Conservation (phyloP, 2,113 vertebrate species). For the Cochlearius cochlearius region DNA sequence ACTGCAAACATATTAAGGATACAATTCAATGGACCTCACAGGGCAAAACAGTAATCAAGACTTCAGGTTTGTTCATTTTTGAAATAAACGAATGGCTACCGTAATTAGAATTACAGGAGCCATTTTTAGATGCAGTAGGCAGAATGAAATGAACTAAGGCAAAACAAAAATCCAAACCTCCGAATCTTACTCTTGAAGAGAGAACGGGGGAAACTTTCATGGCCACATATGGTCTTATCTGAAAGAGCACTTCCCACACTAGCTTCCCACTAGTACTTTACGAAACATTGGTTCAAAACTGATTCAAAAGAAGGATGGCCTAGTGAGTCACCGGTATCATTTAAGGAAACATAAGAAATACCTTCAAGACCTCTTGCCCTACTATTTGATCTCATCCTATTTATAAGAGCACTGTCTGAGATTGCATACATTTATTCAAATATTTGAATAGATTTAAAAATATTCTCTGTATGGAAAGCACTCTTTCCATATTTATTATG, state of each 20-base stretch:
- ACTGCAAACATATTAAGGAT: neutral
- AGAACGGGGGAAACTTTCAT: conserved; percentile 31
- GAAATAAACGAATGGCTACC: neutral
- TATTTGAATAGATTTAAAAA: neutral
- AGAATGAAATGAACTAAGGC: conserved; percentile 22
- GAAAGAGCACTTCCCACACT: conserved; percentile 57
- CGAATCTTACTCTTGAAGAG: neutral
- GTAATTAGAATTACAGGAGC: neutral
- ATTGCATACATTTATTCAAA: neutral
- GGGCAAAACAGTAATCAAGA: neutral
- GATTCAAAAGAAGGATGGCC: conserved; percentile 42
- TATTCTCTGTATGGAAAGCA: neutral
- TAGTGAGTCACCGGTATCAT: conserved; percentile 13
- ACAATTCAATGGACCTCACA: neutral
- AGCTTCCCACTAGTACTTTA: conserved; percentile 24
- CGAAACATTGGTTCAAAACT: conserved; percentile 11
- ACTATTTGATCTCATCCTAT: neutral
- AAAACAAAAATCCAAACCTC: conserved; percentile 31
- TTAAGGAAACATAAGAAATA: conserved; percentile 13
- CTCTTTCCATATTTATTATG: neutral
- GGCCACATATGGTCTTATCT: conserved; percentile 40
- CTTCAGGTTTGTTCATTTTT: neutral
- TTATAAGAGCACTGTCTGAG: neutral
- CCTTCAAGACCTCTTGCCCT: neutral
- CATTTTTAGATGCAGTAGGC: conserved; percentile 22